Conservation (phyloP, 2,113 vertebrate genomes). For the Sander lucioperca region DNA sequence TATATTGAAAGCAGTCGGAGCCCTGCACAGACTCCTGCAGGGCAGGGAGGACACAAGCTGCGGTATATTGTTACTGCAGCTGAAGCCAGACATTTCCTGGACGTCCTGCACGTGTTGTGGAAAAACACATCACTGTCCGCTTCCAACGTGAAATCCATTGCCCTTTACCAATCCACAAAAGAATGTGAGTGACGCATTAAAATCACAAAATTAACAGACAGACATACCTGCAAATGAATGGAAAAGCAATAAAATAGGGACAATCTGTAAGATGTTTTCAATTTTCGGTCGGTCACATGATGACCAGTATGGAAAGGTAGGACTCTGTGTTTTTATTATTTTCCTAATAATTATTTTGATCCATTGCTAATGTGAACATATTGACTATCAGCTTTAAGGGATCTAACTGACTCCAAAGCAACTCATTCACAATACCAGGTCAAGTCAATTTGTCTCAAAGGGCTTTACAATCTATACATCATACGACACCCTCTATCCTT, state of each 20-base stretch:
- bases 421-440: too few relatives aligned
- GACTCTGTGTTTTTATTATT: constrained; percentile 14
- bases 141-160: constrained; percentile 57
- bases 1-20: too few relatives aligned
- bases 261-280: constrained; percentile 54
- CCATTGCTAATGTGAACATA: too few relatives aligned
- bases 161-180: constrained; percentile 61
- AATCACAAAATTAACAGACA: constrained; percentile 55
- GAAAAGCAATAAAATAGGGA: constrained; percentile 61
- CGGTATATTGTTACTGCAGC: constrained; percentile 47
- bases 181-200: constrained; percentile 67
- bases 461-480: too few relatives aligned
- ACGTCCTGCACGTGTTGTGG: constrained; percentile 61
- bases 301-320: constrained; percentile 27
- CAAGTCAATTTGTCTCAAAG: too few relatives aligned
- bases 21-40: too few relatives aligned
- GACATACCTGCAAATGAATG: constrained; percentile 63
- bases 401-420: too few relatives aligned
- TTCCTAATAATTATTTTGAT: background rate
- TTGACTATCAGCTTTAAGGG: too few relatives aligned
- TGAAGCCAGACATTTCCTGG: constrained; percentile 73
- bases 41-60: too few relatives aligned
- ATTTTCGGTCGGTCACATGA: constrained; percentile 32
- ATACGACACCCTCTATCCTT: too few relatives aligned
- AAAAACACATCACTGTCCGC: constrained; percentile 59